Evolutionary conservation across 2,888 invertebrate species (phyloP), one percentile per base, ranked within the genome.

Genomic region (Euphydryas editha): DNA sequence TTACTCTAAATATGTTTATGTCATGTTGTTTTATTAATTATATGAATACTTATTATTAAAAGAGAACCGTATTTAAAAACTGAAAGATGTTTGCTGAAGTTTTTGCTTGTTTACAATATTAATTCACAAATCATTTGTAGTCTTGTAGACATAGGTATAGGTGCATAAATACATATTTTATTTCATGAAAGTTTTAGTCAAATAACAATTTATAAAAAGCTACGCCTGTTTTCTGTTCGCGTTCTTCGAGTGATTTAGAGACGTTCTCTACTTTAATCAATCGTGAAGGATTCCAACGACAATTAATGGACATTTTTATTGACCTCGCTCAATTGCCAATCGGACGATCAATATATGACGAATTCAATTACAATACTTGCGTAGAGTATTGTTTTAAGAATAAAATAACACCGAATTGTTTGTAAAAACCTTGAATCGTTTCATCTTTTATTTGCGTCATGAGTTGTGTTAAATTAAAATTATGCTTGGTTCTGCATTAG

Each of bases 221-320:
- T 56, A 5, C 2, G 17, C 30, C 36, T 56, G 46, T 57, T 30
- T 36, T 21, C 59, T 54, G 56, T 15, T 62, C 54, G 58, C 63
- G 66, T 66, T 68, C 70, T 63, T 59, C 20, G 37, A 55, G 30
- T 51, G 51, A 58, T 17, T 24, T 37, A 39, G 46, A 44, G 18
- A 20, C 49, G 59, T 57, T 44, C 21, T 15, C 46, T 65, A 54
- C 63, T 66, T 68, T 61, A 75, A 70, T 72, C 78, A 75, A 81
- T 86, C 80, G 78, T 80, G 81, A 79, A 79, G 80, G 67, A 78
- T 76, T 75, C 75, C 81, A 82, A 82, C 81, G 80, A 76, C 78
- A 79, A 78, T 78, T 80, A 81, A 83, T 83, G 79, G 5, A 75
- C 72, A 78, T 81, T 83, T 86, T 84, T 85, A 86, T 87, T 88